Conservation (phyloP, 2,888 invertebrate genomes). For the Ceratothoa steindachneri region DNA sequence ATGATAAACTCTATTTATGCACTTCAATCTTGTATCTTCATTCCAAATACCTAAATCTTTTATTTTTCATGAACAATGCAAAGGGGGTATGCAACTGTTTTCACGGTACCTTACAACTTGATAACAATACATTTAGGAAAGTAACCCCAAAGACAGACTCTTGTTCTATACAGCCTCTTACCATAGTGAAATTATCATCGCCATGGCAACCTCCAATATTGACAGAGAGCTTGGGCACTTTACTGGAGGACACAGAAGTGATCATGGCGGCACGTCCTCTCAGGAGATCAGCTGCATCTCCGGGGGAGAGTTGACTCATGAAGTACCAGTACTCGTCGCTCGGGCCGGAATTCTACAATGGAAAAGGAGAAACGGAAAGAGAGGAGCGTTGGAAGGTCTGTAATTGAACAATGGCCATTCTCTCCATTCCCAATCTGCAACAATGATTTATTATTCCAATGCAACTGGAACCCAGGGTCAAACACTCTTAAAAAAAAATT, state of each 20-base stretch:
- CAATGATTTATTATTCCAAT: too few relatives aligned
- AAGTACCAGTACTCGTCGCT: slow-evolving; percentile 3
- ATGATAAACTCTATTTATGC: too few relatives aligned
- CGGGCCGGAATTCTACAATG: slow-evolving; percentile 24
- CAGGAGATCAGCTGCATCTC: slow-evolving; percentile 27
- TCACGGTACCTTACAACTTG: too few relatives aligned
- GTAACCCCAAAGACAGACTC: too few relatives aligned
- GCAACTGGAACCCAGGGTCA: too few relatives aligned
- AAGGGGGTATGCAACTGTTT: too few relatives aligned
- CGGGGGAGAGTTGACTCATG: neutral
- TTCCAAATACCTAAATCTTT: too few relatives aligned
- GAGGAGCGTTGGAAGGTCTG: neutral
- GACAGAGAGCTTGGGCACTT: slow-evolving; percentile 51
- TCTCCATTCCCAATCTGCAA: neutral
- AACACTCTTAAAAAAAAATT: too few relatives aligned
- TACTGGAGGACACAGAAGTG: slow-evolving; percentile 49
- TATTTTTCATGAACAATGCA: too few relatives aligned
- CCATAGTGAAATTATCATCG: slow-evolving; percentile 51
- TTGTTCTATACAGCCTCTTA: too few relatives aligned
- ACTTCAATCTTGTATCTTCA: too few relatives aligned
- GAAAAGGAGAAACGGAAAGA: neutral
- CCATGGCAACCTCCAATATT: slow-evolving; percentile 50
- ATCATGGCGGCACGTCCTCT: slow-evolving; percentile 50
- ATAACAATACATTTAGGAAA: too few relatives aligned
- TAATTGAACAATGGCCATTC: neutral